Evolutionary conservation across 2,113 vertebrate species (phyloP).

Genomic region (Pelecanus crispus): DNA sequence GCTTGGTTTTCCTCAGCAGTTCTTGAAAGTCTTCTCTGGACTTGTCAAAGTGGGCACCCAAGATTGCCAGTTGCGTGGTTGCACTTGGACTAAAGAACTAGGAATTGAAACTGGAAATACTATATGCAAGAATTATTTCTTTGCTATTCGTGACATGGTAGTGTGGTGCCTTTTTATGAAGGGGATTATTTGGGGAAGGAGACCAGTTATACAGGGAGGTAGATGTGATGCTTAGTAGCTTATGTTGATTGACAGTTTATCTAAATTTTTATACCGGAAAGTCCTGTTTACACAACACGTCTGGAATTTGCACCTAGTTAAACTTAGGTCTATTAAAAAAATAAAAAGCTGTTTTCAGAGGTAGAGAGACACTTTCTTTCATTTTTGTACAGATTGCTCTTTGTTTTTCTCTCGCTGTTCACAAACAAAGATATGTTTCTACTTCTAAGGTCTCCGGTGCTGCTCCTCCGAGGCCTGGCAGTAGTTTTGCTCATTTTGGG

Average conservation of each 20-base stretch:
- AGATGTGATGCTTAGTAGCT: neutral
- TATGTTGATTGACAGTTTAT: neutral
- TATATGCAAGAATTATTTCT: neutral
- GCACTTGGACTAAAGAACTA: neutral
- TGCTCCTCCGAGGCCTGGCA: slow-evolving; percentile 90
- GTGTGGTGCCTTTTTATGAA: neutral
- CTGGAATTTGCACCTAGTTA: neutral
- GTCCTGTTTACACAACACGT: neutral
- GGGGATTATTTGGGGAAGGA: neutral
- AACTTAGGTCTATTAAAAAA: neutral
- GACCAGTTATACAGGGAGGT: neutral
- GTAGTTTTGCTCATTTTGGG: slow-evolving; percentile 96
- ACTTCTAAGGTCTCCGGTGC: slow-evolving; percentile 92
- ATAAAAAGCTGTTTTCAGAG: neutral
- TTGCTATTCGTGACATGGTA: neutral
- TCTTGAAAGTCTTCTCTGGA: neutral
- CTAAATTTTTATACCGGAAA: neutral
- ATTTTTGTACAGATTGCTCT: neutral
- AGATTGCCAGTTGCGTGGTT: neutral
- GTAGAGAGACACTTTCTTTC: neutral
- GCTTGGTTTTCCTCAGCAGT: neutral
- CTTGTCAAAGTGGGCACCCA: neutral
- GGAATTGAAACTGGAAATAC: neutral
- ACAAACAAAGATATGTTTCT: neutral
- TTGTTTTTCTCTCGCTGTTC: neutral